Conservation (phyloP, 35 echinoderm and acorn worm species). For the Patiria miniata region DNA sequence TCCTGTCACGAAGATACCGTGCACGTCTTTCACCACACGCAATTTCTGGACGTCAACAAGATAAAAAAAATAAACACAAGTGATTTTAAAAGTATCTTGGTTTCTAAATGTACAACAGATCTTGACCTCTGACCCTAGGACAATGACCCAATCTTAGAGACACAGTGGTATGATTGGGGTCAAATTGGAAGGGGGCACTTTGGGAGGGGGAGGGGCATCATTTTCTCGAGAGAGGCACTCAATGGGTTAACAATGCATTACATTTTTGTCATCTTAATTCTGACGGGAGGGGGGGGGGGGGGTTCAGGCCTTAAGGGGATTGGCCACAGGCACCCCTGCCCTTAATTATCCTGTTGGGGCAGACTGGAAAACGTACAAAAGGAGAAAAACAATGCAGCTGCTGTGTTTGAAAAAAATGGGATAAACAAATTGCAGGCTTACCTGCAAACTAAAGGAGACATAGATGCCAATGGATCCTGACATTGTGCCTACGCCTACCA, state of each 20-base stretch:
- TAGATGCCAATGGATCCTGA: conserved; percentile 83
- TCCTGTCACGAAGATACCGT: conserved; percentile 92
- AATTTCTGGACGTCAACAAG: conserved; percentile 57
- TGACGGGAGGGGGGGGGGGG: too few relatives aligned
- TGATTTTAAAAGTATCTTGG: not conserved
- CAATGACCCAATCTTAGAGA: not conserved
- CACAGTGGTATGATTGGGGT: not conserved
- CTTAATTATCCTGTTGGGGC: too few relatives aligned
- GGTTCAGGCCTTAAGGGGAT: too few relatives aligned
- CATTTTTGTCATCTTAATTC: too few relatives aligned
- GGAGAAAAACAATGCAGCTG: too few relatives aligned
- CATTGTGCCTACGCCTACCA: conserved; percentile 90
- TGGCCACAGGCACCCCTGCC: too few relatives aligned
- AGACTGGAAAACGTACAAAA: too few relatives aligned
- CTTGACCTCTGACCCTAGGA: not conserved
- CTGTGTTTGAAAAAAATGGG: too few relatives aligned
- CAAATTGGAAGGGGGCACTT: not conserved
- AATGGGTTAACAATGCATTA: too few relatives aligned
- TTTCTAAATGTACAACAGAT: not conserved
- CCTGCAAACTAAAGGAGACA: conserved; percentile 87
- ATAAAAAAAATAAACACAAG: not conserved
- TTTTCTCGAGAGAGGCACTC: too few relatives aligned
- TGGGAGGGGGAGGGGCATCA: too few relatives aligned
- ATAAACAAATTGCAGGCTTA: conserved; percentile 51
- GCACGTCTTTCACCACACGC: conserved; percentile 67